phyloP scores from a whole-genome alignment of 2,888 invertebrate genomes.

The Netelia fuscicornis region DNA sequence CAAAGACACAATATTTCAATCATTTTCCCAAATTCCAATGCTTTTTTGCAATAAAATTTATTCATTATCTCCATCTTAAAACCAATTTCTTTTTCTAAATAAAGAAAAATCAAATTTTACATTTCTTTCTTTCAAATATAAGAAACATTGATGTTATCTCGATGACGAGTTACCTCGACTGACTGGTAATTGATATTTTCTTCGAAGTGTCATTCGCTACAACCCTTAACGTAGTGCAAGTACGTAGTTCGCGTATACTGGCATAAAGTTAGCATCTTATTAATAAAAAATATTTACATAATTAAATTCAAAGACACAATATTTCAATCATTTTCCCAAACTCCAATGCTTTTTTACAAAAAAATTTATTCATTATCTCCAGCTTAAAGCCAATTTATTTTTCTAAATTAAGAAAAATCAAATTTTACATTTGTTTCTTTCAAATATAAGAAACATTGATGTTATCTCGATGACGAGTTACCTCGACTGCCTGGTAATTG shows the following conservation, averaged over 20 bases:
- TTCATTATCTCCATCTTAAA: too few relatives aligned
- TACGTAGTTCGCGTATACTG: background rate
- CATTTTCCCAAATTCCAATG: too few relatives aligned
- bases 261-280: background rate
- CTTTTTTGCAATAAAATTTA: too few relatives aligned
- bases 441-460: background rate
- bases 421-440: background rate
- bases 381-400: too few relatives aligned
- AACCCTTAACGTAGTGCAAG: background rate
- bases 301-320: background rate
- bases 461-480: background rate
- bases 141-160: background rate
- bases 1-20: too few relatives aligned
- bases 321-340: background rate
- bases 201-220: background rate
- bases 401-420: too few relatives aligned
- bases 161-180: background rate
- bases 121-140: background rate
- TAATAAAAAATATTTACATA: background rate
- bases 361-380: background rate
- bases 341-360: background rate
- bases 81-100: too few relatives aligned
- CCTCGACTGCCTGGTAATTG: background rate
- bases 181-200: background rate
- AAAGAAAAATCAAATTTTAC: background rate